Evolutionary conservation across 2,797 vertebrate species (phyloP).

Genomic region (Brotogeris chrysoptera): DNA sequence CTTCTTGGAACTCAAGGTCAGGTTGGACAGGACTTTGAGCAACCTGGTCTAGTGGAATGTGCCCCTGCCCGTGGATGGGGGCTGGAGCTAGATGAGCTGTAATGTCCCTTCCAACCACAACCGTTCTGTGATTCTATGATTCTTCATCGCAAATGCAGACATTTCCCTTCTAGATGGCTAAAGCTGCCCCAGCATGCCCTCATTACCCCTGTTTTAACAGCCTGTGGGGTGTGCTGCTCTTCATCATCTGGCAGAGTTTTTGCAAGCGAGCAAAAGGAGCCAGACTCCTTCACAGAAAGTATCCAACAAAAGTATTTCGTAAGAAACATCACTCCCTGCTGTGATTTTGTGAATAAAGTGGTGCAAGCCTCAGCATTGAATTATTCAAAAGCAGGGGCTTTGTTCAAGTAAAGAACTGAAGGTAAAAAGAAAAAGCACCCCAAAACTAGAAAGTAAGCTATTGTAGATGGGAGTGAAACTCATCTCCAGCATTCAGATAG

Average conservation of each 20-base stretch:
- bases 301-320: background rate
- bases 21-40: background rate
- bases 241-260: background rate
- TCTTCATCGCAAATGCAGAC: background rate
- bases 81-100: background rate
- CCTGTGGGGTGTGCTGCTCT: background rate
- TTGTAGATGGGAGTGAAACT: background rate
- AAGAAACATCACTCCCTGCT: background rate
- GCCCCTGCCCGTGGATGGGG: background rate
- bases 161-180: background rate
- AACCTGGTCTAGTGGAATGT: background rate
- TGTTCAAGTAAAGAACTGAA: background rate
- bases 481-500: background rate
- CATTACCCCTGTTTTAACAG: background rate
- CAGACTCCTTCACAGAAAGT: background rate
- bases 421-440: fast-evolving
- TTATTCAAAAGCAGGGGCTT: constrained; percentile 15
- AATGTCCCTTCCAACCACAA: background rate
- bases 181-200: background rate
- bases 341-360: constrained; percentile 19
- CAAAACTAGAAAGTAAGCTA: background rate
- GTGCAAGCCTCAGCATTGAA: constrained; percentile 17
- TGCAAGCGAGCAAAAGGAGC: background rate
- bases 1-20: background rate
- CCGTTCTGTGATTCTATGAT: background rate